Evolutionary conservation across 2,797 vertebrate species (phyloP), one percentile per base, ranked within the genome.

Genomic region (Acanthopagrus latus): DNA sequence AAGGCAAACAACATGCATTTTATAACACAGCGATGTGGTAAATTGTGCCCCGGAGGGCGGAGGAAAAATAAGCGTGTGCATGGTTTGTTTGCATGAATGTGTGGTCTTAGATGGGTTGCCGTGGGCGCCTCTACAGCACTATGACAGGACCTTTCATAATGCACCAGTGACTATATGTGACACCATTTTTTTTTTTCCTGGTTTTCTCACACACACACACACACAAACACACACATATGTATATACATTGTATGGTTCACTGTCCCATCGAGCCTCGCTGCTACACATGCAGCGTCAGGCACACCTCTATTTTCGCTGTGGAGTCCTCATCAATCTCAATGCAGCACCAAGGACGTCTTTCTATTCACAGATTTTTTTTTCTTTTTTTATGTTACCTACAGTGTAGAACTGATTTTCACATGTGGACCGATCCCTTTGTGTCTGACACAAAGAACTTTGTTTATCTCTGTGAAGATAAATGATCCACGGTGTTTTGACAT

Each of bases 1-100:
- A 66, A 38, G 76, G 76, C 80, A 73, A 85, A 65, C 18, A 79
- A 33, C 64, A 33, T 76, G 74, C 59, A 68, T 90, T 87, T 89
- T 78, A 69, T 72, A 82, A 80, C 65, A 82, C 82, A 81, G 74
- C 54, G 64, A 79, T 74, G 77, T 80, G 83, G 56, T 78, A 84
- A 86, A 88, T 76, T 80, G 57, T 73, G 72, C 69, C 82, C 80
- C 48, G 41, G 64, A 81, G 86, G 72, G 65, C 60, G 56, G 55
- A 51, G 55, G 56, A 66, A 78, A 78, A 87, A 82, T 77, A 59
- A 76, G 52, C 59, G 62, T 63, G 67, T 70, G 69, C 67, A 65
- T 70, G 60, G 66, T 82, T 75, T 83, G 23, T 80, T 81, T 74
- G 76, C 78, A 74, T 81, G 29, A 84, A 23, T 70, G 74, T 87